Evolutionary conservation across 2,888 invertebrate species (phyloP), one percentile per base, ranked within the genome.

Genomic region (Phortica magna): DNA sequence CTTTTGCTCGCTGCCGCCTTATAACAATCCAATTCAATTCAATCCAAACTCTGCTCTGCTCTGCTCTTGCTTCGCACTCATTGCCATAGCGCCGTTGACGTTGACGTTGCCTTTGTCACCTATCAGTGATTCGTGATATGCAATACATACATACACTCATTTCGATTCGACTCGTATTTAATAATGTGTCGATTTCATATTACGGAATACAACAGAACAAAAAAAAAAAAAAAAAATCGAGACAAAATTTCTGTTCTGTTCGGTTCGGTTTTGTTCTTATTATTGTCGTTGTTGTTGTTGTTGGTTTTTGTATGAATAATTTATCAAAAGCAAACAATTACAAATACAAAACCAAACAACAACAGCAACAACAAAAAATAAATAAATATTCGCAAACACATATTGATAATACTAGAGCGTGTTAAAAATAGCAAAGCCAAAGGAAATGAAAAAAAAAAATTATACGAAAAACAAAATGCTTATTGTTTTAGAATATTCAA

Each of bases 311-410:
- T 61, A 61, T 61, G 61, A 65, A 39, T 39, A 65, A 65, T 65
- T 65, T 65, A 65, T 65, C 65, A 65, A 65, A 61, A 65, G 41
- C 65, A 65, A 65, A 65, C 65, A 65, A 65, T 65, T 65, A 39
- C 41, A 14, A 65, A 65, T 39, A 65, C 65, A 61, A 14, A 14
- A 48, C 48, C 9, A 9, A 48, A 12, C 14, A 48, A 14, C 48
- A 48, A 48, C 10, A 10, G 7, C 10, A 48, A 14, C 14, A 14
- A 12, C 2, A 14, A 12, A 12, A 12, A 14, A 12, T 48, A 48
- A 48, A 43, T 43, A 7, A 48, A 9, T 9, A 14, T 9, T 12
- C 19, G 59, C 7, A 17, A 7, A 59, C 59, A 7, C 59, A 59
- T 17, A 14, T 59, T 59, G 19, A 17, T n/a, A n/a, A 12, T 59